Evolutionary conservation across 2,797 vertebrate genomes (phyloP), one percentile per base, ranked within the genome.

Genomic region (Pangasius sanitwongsei): DNA sequence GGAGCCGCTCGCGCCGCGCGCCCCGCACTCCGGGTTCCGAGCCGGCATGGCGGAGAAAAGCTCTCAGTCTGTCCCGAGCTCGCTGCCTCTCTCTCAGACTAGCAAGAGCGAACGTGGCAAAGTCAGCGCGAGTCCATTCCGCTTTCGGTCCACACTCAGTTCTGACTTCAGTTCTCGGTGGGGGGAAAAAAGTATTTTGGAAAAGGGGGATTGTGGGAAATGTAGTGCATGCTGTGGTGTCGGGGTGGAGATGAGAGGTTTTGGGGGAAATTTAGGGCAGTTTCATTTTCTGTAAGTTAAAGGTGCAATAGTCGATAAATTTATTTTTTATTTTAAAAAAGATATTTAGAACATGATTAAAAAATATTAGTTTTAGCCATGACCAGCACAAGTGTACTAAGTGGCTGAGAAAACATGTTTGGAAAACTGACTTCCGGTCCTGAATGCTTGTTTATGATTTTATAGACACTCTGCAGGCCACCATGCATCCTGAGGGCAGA

Each of bases 41-140:
- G 93, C 92, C 83, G 92, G 89, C 96, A 96, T 97, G 25, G 67
- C 74, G 48, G 28, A 48, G 37, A 61, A 50, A 84, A 55, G 28
- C 6, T 18, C 41, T n/a, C 53, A 37, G 67, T 72, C 44, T 59
- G 28, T 25, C 20, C 41, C 67, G 23, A 2, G 7, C 31, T 48
- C 13, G 16, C 44, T 69, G 53, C 16, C 20, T 6, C 23, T 28
- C 81, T 48, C 6, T 31, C 44, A 16, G n/a, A 31, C 34, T 0
- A 74, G 44, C 41, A n/a, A 23, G 31, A 34, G 37, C 16, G 83
- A 86, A 74, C 55, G 81, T 13, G 48, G 65, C 44, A 41, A 37
- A 57, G 87, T 84, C 81, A 91, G 20, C 37, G 44, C 77, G 37
- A 28, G 48, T 90, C 57, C 86, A 85, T 87, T 48, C 83, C 72